phyloP scores from a whole-genome alignment of 1,140 invertebrate species.

The Bombyx mandarina region DNA sequence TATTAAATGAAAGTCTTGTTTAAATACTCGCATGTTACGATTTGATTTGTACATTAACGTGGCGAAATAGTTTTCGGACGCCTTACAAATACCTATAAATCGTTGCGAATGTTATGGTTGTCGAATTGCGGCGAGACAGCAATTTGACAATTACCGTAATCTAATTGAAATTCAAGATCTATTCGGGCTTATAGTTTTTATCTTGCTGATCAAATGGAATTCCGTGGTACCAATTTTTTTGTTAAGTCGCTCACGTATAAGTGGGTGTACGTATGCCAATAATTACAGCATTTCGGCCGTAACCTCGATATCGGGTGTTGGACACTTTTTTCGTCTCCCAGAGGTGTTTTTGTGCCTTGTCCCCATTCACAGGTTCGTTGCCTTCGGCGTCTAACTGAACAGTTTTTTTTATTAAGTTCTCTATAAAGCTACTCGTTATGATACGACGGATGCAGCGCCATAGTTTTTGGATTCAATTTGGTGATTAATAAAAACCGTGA shows the following conservation, averaged over 20 bases:
- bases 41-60: too few species aligned
- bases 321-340: constrained; percentile 24
- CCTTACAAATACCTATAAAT: too few species aligned
- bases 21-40: too few species aligned
- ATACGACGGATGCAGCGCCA: constrained; percentile 35
- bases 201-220: constrained; percentile 5
- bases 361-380: constrained; percentile 51
- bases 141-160: constrained; percentile 9
- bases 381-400: constrained; percentile 57
- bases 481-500: neutral
- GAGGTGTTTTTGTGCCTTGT: constrained; percentile 48
- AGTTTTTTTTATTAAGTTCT: constrained; percentile 42
- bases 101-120: neutral
- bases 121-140: constrained; percentile 4
- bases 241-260: constrained; percentile 4
- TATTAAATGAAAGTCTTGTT: too few species aligned
- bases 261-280: constrained; percentile 9
- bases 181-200: constrained; percentile 9
- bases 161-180: constrained; percentile 9
- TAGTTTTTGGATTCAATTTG: constrained; percentile 12
- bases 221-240: constrained; percentile 2
- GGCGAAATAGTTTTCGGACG: too few species aligned
- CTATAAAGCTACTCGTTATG: constrained; percentile 29
- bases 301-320: constrained; percentile 13
- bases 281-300: constrained; percentile 11